phyloP scores from a whole-genome alignment of 2,888 invertebrate species.

The Flexamia atlantica region DNA sequence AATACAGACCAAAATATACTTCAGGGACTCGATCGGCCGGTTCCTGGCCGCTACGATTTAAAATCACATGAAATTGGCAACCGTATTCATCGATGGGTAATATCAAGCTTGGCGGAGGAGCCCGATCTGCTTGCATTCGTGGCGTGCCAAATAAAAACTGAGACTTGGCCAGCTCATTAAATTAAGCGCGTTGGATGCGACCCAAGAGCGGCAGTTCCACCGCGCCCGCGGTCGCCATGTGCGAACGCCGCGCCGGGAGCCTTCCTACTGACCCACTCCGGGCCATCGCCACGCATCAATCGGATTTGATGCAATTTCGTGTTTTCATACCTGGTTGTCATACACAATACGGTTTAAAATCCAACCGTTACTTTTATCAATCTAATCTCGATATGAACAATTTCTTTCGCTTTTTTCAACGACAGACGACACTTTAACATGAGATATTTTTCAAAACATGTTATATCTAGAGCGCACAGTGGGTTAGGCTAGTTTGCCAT shows the following conservation, averaged over 20 bases:
- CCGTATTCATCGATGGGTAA: constrained; percentile 19
- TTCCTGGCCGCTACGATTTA: constrained; percentile 5
- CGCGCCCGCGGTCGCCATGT: not conserved
- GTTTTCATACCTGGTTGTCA: no score
- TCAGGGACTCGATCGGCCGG: constrained; percentile 3
- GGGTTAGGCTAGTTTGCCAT: no score
- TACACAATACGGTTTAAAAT: no score
- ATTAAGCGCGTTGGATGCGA: constrained; percentile 9
- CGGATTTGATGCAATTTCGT: no score
- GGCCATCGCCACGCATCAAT: no score
- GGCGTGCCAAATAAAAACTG: constrained; percentile 23
- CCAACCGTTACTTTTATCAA: no score
- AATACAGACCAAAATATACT: not conserved
- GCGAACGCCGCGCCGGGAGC: not conserved
- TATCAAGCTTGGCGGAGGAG: not conserved
- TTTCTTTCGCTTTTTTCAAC: no score
- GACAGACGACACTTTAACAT: no score
- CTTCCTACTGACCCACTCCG: not conserved
- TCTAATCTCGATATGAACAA: no score
- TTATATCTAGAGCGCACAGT: no score
- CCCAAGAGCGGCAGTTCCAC: not conserved
- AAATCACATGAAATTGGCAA: constrained; percentile 39
- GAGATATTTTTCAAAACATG: no score
- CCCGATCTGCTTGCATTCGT: constrained; percentile 14
- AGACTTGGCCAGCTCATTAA: constrained; percentile 2